A percentile compares a stretch with the other conserved stretches of the same genome.
Conservation (phyloP, 2,888 invertebrate species). For the Blastobasis adustella region DNA sequence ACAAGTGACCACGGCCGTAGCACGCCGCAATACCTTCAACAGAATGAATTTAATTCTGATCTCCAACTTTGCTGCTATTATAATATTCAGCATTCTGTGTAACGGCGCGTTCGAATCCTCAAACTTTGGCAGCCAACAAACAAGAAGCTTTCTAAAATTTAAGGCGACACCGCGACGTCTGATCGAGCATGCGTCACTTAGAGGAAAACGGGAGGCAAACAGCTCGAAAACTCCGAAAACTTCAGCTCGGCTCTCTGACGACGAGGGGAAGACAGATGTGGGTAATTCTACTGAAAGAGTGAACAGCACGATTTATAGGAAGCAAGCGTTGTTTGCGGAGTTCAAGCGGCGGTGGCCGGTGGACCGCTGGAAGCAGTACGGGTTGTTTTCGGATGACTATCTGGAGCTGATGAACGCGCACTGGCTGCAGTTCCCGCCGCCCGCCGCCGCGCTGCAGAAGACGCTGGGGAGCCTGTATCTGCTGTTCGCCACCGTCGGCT, state of each 20-base stretch:
- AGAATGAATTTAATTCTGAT: constrained; percentile 40
- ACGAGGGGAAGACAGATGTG: not conserved
- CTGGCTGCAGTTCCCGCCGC: constrained; percentile 82
- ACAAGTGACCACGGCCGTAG: constrained; percentile 21
- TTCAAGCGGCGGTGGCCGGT: constrained; percentile 61
- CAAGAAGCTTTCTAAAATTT: not conserved
- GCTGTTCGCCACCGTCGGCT: constrained; percentile 78
- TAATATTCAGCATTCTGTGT: constrained; percentile 33
- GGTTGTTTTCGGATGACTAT: constrained; percentile 75
- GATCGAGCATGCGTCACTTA: not conserved
- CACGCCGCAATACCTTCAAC: constrained; percentile 34
- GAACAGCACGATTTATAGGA: constrained; percentile 26
- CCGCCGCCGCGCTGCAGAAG: constrained; percentile 71
- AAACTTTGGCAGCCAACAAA: too few relatives aligned
- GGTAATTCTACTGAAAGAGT: not conserved
- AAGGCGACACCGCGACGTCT: not conserved
- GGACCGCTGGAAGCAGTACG: constrained; percentile 64
- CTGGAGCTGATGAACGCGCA: constrained; percentile 78
- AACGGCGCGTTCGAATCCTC: constrained; percentile 12
- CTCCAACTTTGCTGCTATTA: constrained; percentile 24
- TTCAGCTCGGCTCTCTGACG: not conserved
- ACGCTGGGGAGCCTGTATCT: constrained; percentile 77
- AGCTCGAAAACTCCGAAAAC: not conserved
- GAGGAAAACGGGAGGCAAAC: constrained; percentile 3
- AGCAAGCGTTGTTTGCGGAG: constrained; percentile 35